Evolutionary conservation across 1,140 invertebrate genomes (phyloP).

Genomic region (Panulirus ornatus): DNA sequence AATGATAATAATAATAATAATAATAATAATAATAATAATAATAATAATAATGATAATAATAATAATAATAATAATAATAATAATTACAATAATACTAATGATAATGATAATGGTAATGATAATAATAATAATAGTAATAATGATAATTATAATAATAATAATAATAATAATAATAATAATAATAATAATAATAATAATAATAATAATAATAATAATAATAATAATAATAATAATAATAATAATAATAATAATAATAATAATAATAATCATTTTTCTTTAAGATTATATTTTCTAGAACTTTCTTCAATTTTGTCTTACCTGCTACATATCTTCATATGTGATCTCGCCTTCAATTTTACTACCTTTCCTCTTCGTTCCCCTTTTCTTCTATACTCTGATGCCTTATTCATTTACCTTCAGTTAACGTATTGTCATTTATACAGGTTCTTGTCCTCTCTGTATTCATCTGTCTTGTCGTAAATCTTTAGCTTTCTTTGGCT

Average conservation of each 20-base stretch:
- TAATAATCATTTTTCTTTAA: no score
- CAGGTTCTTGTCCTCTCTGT: no score
- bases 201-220: conserved; percentile 2
- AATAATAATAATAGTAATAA: neutral
- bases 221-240: neutral
- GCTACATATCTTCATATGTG: no score
- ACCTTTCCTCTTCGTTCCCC: no score
- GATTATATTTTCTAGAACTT: no score
- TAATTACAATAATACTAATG: neutral
- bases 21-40: neutral
- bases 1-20: neutral
- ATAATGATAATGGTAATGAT: neutral
- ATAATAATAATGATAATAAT: neutral
- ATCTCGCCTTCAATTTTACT: no score
- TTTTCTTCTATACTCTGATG: no score
- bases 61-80: neutral
- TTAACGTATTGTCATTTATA: no score
- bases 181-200: conserved; percentile 21
- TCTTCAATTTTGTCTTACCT: no score
- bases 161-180: conserved; percentile 4
- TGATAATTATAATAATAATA: neutral
- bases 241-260: neutral
- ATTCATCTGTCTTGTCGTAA: no score
- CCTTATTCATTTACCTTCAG: no score
- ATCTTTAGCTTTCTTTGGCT: no score